Conservation (phyloP, 1,140 invertebrate species). For the Araneus ventricosus region DNA sequence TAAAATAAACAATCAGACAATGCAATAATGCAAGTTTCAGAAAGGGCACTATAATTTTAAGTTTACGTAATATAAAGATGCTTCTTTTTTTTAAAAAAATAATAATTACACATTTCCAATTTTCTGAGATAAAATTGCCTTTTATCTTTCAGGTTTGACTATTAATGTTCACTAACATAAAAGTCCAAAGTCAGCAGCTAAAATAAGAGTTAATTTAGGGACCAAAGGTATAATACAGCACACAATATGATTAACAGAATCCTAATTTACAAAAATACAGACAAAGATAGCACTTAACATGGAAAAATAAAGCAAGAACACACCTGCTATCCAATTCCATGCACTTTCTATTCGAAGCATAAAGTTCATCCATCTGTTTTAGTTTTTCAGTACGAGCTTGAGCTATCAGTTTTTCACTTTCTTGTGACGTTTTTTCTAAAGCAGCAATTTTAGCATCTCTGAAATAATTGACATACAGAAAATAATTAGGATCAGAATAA, state of each 20-base stretch:
- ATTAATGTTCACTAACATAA: no score
- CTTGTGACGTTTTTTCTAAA: slow-evolving; percentile 90
- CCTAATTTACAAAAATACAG: background rate
- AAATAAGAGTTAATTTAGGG: no score
- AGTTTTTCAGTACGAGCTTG: slow-evolving; percentile 92
- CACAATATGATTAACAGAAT: background rate
- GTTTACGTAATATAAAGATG: no score
- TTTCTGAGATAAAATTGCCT: no score
- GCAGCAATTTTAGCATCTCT: slow-evolving; percentile 93
- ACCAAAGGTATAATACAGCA: no score
- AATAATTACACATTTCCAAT: no score
- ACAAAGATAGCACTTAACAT: background rate
- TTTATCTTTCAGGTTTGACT: no score
- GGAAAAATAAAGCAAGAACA: slow-evolving; percentile 28
- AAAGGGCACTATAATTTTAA: no score
- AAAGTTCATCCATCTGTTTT: slow-evolving; percentile 89
- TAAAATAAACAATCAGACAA: no score
- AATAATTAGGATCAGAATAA: background rate
- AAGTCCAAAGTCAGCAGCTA: no score
- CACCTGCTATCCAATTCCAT: slow-evolving; percentile 90
- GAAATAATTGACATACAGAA: slow-evolving; percentile 53
- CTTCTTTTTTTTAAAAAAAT: no score
- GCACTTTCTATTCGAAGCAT: slow-evolving; percentile 88
- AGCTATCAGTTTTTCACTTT: slow-evolving; percentile 92
- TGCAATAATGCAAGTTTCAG: no score